Conservation (phyloP, 2,113 vertebrate genomes). For the Siniperca chuatsi region DNA sequence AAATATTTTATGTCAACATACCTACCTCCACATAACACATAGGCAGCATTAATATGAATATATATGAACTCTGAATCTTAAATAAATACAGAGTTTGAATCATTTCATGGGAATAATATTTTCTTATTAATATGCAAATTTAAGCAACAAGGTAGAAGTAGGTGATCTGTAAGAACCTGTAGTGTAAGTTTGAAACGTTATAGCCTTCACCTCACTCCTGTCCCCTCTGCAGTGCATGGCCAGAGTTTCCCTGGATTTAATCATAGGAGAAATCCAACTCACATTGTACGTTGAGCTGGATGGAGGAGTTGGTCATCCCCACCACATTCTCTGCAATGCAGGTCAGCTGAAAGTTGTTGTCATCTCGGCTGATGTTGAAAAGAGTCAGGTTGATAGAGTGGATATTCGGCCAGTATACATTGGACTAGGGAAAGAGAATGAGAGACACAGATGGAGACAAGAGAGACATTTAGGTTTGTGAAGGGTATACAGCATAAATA, state of each 20-base stretch:
- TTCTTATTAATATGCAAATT: slow-evolving; percentile 9
- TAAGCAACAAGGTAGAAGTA: neutral
- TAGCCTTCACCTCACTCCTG: too few relatives aligned
- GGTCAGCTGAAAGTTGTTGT: slow-evolving; percentile 93
- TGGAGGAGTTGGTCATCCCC: slow-evolving; percentile 96
- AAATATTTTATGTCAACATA: slow-evolving; percentile 38
- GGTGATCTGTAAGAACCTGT: neutral
- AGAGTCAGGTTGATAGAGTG: slow-evolving; percentile 97
- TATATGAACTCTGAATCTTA: neutral
- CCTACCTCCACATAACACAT: neutral
- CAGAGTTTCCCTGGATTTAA: neutral
- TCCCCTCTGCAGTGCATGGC: neutral
- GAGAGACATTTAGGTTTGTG: neutral
- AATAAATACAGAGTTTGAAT: neutral
- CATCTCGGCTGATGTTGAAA: slow-evolving; percentile 94
- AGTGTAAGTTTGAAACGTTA: neutral
- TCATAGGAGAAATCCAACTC: slow-evolving; percentile 74
- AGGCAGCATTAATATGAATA: slow-evolving; percentile 13
- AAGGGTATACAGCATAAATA: neutral
- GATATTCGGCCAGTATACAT: slow-evolving; percentile 95
- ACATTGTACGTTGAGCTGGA: slow-evolving; percentile 96
- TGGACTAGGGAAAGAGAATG: slow-evolving; percentile 84
- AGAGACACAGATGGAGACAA: slow-evolving; percentile 11
- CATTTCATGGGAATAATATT: neutral
- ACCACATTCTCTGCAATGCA: slow-evolving; percentile 98